phyloP scores from a whole-genome alignment of 2,888 invertebrate species.

The Periphyllus acericola region DNA sequence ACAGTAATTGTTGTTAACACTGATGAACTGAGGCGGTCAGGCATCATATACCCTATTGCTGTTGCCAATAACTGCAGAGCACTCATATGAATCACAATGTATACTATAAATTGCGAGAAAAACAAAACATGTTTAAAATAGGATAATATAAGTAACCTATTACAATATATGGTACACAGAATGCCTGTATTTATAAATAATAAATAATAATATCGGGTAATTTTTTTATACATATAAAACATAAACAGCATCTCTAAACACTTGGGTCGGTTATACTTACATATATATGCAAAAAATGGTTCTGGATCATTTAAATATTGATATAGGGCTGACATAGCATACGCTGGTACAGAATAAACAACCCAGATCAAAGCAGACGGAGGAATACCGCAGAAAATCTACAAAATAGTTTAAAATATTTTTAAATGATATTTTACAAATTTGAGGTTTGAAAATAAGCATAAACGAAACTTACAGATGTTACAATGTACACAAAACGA shows the following conservation, averaged over 20 bases:
- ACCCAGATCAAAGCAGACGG: slow-evolving; percentile 84
- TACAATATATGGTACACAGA: not conserved
- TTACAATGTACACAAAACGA: slow-evolving; percentile 79
- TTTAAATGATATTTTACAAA: slow-evolving; percentile 31
- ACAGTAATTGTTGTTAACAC: slow-evolving; percentile 73
- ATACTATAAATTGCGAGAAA: slow-evolving; percentile 69
- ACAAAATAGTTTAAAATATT: slow-evolving; percentile 66
- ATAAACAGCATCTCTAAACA: not conserved
- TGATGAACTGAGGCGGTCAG: slow-evolving; percentile 75
- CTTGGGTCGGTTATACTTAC: slow-evolving; percentile 64
- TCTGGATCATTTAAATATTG: slow-evolving; percentile 66
- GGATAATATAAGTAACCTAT: not conserved
- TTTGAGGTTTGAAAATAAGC: not conserved
- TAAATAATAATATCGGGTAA: not conserved
- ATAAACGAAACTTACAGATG: slow-evolving; percentile 75
- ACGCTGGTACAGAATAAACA: slow-evolving; percentile 87
- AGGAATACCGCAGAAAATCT: slow-evolving; percentile 83
- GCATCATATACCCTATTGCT: slow-evolving; percentile 76
- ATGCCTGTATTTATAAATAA: not conserved
- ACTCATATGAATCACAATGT: slow-evolving; percentile 78
- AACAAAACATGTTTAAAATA: slow-evolving; percentile 5
- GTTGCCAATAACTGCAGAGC: slow-evolving; percentile 77
- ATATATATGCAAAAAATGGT: slow-evolving; percentile 66
- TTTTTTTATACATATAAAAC: not conserved
- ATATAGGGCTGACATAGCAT: slow-evolving; percentile 87